phyloP scores from a whole-genome alignment of 2,888 invertebrate species.

The Rhaphigaster nebulosa region DNA sequence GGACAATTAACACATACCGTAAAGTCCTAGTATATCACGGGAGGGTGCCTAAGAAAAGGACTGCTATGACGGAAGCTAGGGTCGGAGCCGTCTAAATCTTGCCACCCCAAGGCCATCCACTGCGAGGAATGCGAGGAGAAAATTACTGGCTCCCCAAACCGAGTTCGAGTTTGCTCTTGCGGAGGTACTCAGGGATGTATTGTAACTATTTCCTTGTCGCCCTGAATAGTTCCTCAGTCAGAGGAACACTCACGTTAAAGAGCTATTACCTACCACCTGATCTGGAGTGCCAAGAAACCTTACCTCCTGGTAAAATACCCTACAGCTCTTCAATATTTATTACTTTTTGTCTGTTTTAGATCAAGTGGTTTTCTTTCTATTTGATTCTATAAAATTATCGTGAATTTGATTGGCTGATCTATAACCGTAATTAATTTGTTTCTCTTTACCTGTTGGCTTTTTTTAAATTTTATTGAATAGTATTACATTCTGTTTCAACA shows the following conservation, averaged over 20 bases:
- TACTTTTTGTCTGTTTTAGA: too few species aligned
- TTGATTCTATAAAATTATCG: too few species aligned
- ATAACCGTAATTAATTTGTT: too few species aligned
- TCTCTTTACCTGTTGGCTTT: too few species aligned
- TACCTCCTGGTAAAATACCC: too few species aligned
- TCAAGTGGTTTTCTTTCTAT: too few species aligned
- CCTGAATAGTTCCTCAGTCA: background rate
- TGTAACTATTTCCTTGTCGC: background rate
- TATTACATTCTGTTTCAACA: too few species aligned
- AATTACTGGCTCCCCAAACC: conserved; percentile 19
- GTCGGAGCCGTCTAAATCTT: conserved; percentile 41
- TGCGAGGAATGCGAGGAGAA: conserved; percentile 50
- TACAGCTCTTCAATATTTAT: too few species aligned
- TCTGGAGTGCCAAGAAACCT: background rate
- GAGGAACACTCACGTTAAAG: background rate
- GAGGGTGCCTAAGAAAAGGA: conserved; percentile 25
- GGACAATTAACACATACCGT: conserved; percentile 52
- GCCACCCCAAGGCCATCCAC: conserved; percentile 16
- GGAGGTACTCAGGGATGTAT: background rate
- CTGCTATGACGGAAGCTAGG: conserved; percentile 51
- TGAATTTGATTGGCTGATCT: too few species aligned
- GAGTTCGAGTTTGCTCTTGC: background rate
- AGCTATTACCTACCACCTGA: background rate
- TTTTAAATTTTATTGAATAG: too few species aligned
- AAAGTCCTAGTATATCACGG: background rate